phyloP scores from a whole-genome alignment of 2,113 vertebrate genomes.

The Andinoacara biseriatus region DNA sequence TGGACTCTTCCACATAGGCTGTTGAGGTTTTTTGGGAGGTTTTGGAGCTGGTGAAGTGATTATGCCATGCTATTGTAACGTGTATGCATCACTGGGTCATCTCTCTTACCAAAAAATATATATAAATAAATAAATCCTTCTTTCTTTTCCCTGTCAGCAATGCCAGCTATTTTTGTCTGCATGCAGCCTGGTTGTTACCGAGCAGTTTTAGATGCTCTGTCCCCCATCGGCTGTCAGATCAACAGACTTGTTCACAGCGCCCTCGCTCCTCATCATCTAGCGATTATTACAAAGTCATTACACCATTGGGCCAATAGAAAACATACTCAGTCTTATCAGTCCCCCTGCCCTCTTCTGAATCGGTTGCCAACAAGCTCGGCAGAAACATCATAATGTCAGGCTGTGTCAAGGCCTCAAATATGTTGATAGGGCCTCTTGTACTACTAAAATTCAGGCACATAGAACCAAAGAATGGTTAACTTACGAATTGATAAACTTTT shows the following conservation, averaged over 20 bases:
- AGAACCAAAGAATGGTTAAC: neutral
- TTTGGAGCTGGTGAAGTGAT: conserved; percentile 20
- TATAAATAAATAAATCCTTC: neutral
- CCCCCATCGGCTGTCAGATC: conserved; percentile 44
- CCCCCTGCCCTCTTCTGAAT: conserved; percentile 32
- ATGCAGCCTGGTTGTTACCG: conserved; percentile 43
- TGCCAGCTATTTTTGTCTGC: conserved; percentile 55
- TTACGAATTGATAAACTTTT: neutral
- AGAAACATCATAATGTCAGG: conserved; percentile 39
- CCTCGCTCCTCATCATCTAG: conserved; percentile 33
- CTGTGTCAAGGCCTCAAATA: conserved; percentile 19
- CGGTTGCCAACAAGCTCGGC: conserved; percentile 35
- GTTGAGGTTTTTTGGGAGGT: conserved; percentile 10
- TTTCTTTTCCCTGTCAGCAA: conserved; percentile 29
- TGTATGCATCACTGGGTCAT: conserved; percentile 5
- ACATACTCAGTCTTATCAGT: conserved; percentile 34
- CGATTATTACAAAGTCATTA: conserved; percentile 57
- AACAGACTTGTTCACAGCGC: conserved; percentile 24
- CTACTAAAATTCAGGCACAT: neutral
- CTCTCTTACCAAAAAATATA: neutral
- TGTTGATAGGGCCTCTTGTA: conserved; percentile 1
- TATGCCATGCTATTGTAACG: conserved; percentile 22
- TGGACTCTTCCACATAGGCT: neutral
- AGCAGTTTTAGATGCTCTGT: conserved; percentile 47
- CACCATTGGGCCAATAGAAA: conserved; percentile 21